Evolutionary conservation across 2,888 invertebrate species (phyloP).

Genomic region (Platycheirus rosarum): DNA sequence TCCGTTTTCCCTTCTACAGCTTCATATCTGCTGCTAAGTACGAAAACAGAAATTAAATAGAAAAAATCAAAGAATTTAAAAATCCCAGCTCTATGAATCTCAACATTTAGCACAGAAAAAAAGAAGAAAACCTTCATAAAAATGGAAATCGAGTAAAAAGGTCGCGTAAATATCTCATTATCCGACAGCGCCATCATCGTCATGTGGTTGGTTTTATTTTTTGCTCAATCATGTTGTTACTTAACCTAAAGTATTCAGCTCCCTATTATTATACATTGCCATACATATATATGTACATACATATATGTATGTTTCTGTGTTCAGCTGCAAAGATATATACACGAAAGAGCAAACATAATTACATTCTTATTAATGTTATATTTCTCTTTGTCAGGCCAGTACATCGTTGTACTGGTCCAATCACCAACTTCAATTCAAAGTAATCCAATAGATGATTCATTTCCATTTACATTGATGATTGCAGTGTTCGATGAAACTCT

Average conservation of each 20-base stretch:
- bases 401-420: constrained; percentile 9
- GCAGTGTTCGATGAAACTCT: constrained; percentile 12
- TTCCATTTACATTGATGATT: constrained; percentile 25
- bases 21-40: constrained; percentile 19
- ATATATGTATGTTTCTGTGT: constrained; percentile 35
- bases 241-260: constrained; percentile 37
- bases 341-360: constrained; percentile 42
- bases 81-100: constrained; percentile 39
- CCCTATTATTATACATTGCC: too few species aligned
- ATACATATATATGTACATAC: too few species aligned
- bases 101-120: constrained; percentile 26
- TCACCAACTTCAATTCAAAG: constrained; percentile 51
- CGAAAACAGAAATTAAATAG: constrained; percentile 28
- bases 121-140: constrained; percentile 68
- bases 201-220: constrained; percentile 15
- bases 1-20: constrained; percentile 58
- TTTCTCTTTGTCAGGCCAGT: constrained; percentile 24
- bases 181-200: constrained; percentile 47
- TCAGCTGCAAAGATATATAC: constrained; percentile 29
- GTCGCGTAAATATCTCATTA: constrained; percentile 73
- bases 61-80: constrained; percentile 61
- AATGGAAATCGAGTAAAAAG: constrained; percentile 73
- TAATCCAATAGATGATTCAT: constrained; percentile 45
- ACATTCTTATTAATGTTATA: constrained; percentile 46
- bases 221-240: not conserved